Evolutionary conservation across 2,113 vertebrate species (phyloP).

Genomic region (Haplochromis burtoni): DNA sequence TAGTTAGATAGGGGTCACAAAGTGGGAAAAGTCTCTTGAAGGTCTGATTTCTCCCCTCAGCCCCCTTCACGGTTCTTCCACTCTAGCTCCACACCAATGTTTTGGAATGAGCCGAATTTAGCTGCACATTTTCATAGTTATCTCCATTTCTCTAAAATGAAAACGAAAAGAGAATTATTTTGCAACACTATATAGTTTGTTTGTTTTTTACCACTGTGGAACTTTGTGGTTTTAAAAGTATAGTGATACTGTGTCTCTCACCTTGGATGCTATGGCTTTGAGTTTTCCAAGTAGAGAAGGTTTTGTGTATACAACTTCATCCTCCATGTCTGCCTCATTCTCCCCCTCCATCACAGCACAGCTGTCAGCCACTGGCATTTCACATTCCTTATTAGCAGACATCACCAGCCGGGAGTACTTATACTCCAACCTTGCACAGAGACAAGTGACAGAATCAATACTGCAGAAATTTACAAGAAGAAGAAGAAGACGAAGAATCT

Average conservation of each 20-base stretch:
- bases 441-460: not conserved
- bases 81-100: conserved; percentile 75
- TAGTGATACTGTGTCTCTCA: conserved; percentile 50
- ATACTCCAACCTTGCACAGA: conserved; percentile 83
- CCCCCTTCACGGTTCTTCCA: not conserved
- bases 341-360: conserved; percentile 99
- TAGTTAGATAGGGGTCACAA: conserved; percentile 14
- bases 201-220: not conserved
- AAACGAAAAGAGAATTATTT: not conserved
- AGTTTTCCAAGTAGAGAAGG: conserved; percentile 88
- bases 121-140: conserved; percentile 87
- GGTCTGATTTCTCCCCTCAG: not conserved
- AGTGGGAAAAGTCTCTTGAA: conserved; percentile 4
- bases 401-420: conserved; percentile 97
- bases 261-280: conserved; percentile 91
- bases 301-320: conserved; percentile 90
- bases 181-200: not conserved
- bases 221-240: not conserved
- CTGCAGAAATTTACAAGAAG: not conserved
- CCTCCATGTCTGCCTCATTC: conserved; percentile 93
- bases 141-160: conserved; percentile 85
- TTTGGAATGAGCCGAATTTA: conserved; percentile 90
- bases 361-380: conserved; percentile 92
- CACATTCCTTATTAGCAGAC: conserved; percentile 92
- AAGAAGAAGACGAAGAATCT: not conserved